Base-by-base conservation (phyloP, 2,888 invertebrate genomes). In the Nemotelus pantherinus region DNA sequence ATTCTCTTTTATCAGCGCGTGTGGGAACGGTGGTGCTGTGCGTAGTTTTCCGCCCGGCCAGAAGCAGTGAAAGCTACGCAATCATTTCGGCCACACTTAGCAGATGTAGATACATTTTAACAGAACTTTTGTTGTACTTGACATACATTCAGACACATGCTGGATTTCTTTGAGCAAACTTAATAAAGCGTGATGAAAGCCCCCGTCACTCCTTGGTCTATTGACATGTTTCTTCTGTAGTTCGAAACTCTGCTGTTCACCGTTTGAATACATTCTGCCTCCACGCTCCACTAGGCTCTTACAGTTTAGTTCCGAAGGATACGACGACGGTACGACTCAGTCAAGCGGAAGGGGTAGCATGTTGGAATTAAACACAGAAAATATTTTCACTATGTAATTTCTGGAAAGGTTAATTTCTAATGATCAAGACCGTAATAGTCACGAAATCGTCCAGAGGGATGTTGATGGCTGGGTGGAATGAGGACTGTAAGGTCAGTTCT, bases 351-450 rank as follows among this genome's bases (percentile, higher is more conserved):
- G 2, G 53, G 55, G 44, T 41, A 55, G 55, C n/a, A 9, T 41
- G 70, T 25, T 41, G 55, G 47, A 47, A 53, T 43, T 4, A 55
- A 70, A 70, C 55, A 43, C 53, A 70, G 43, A 55, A 53, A 53
- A 70, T 70, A 43, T 43, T 70, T 70, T n/a, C 67, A 55, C 55
- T 7, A 43, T 70, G 44, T 53, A 39, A 70, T 70, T 70, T 44
- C 41, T 70, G 53, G 39, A 55, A 70, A 70, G 53, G 70, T 70
- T 55, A 70, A 55, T 70, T 55, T 70, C 41, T 41, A 70, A 43
- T 55, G 55, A 70, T 43, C 43, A 44, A 43, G 70, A 70, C 70
- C 44, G 55, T 55, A 70, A 70, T 70, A 10, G 70, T 55, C 55
- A 70, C 70, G 70, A 65, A 47, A 10, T 45, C 25, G 50, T 7